phyloP scores from a whole-genome alignment of 2,113 vertebrate genomes.

The Edolisoma coerulescens region DNA sequence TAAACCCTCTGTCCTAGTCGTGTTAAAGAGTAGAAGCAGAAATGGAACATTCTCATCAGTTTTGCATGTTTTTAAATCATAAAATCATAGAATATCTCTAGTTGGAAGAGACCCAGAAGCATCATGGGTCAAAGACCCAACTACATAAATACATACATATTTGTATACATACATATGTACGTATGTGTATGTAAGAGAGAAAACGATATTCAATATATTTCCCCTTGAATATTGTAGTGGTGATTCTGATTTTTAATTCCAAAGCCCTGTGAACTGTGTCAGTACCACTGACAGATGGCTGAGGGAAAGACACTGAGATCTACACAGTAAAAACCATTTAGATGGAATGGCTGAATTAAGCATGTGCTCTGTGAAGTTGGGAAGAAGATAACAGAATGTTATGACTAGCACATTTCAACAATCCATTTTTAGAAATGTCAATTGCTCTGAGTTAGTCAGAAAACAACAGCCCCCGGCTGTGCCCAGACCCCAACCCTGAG shows the following conservation, averaged over 20 bases:
- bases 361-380: conserved; percentile 15
- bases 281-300: background rate
- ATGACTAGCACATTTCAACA: conserved; percentile 57
- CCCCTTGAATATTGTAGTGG: background rate
- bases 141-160: too few species aligned
- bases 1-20: background rate
- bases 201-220: background rate
- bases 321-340: background rate
- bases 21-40: background rate
- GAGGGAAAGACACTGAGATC: background rate
- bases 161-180: too few species aligned
- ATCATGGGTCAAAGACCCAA: background rate
- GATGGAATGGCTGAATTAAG: background rate
- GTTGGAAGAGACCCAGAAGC: background rate
- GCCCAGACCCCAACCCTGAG: background rate
- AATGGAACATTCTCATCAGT: background rate
- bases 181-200: background rate
- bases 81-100: background rate
- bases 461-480: conserved; percentile 18
- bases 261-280: background rate
- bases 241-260: background rate
- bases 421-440: conserved; percentile 48
- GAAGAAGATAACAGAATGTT: conserved; percentile 53
- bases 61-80: background rate
- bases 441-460: conserved; percentile 30